phyloP scores from a whole-genome alignment of 2,888 invertebrate genomes.

The Nipponacmea schrenckii region DNA sequence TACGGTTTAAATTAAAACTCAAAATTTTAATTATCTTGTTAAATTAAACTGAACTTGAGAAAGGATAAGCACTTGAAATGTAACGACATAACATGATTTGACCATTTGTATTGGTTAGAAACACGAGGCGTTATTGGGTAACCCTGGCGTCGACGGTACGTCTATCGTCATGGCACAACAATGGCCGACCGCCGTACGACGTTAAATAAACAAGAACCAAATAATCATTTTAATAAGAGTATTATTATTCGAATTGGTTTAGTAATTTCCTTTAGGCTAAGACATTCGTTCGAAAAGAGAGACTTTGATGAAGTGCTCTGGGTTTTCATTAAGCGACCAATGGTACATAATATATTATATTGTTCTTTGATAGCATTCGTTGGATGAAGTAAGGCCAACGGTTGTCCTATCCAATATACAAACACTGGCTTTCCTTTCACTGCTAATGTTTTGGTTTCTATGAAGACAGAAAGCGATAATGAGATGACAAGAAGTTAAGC shows the following conservation, averaged over 20 bases:
- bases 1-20: neutral
- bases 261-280: too few species aligned
- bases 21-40: neutral
- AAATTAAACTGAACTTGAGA: neutral
- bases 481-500: too few species aligned
- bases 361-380: too few species aligned
- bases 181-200: neutral
- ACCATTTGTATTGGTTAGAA: neutral
- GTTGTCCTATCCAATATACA: too few species aligned
- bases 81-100: neutral
- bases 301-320: too few species aligned
- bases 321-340: too few species aligned
- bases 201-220: neutral
- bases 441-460: too few species aligned
- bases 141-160: neutral
- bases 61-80: neutral
- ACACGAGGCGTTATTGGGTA: neutral
- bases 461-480: too few species aligned
- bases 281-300: too few species aligned
- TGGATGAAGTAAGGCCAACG: too few species aligned
- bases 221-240: constrained; percentile 1
- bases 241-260: neutral
- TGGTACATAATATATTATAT: too few species aligned
- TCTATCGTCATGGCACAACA: neutral
- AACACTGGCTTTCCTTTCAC: too few species aligned